A percentile compares a stretch with the other conserved stretches of the same genome.
Conservation (phyloP, 2,797 vertebrate species). For the Paramormyrops hopkinsi region DNA sequence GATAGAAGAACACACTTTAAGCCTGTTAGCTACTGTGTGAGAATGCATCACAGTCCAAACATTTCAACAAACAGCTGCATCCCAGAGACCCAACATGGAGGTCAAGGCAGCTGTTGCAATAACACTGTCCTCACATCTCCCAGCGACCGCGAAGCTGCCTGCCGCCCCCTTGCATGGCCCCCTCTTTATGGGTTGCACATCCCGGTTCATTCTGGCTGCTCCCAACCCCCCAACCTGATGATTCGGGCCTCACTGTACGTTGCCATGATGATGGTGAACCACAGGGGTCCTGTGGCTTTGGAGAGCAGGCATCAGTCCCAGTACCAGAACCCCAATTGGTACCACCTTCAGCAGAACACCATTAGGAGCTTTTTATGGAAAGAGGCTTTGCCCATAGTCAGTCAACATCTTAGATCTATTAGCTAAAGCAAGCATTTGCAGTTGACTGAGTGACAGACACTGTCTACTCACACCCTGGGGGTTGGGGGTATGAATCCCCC, state of each 20-base stretch:
- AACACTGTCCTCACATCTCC: not conserved
- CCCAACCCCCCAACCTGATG: not conserved
- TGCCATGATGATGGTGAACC: not conserved
- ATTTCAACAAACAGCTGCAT: not conserved
- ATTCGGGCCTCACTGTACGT: not conserved
- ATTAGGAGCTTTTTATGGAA: not conserved
- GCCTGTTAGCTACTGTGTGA: not conserved
- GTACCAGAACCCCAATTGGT: not conserved
- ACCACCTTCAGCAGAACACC: not conserved
- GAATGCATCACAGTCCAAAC: not conserved
- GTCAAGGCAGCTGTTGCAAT: not conserved
- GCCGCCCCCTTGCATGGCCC: not conserved
- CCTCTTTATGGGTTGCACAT: not conserved
- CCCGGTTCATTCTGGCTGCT: not conserved
- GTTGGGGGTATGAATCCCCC: not conserved
- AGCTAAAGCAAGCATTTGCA: not conserved
- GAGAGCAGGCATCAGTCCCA: not conserved
- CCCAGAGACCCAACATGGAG: not conserved
- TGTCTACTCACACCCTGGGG: not conserved
- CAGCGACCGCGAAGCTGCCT: not conserved
- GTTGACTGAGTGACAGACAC: not conserved
- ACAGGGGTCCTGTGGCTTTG: not conserved
- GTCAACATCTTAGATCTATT: not conserved
- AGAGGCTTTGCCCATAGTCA: not conserved
- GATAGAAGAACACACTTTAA: not conserved